phyloP scores from a whole-genome alignment of 2,797 vertebrate genomes.

The Peromyscus eremicus region DNA sequence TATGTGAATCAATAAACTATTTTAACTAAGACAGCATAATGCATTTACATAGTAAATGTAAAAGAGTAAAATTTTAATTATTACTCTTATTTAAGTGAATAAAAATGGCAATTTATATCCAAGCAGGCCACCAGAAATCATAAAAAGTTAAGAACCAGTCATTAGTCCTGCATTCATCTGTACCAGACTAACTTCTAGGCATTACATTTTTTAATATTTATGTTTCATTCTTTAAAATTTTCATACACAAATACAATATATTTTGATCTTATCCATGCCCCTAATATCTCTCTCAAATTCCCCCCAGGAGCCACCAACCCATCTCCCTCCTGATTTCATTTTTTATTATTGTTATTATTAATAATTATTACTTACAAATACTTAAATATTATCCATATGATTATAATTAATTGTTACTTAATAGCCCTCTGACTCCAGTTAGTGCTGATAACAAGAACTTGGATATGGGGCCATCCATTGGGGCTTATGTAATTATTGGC shows the following conservation, averaged over 20 bases:
- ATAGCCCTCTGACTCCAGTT: not conserved
- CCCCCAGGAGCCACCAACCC: not conserved
- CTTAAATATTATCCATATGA: not conserved
- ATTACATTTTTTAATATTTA: conserved; percentile 6
- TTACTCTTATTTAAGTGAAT: not conserved
- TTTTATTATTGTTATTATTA: not conserved
- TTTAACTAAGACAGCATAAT: not conserved
- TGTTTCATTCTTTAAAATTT: not conserved
- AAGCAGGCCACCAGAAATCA: not conserved
- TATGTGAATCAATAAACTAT: not conserved
- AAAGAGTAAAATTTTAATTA: not conserved
- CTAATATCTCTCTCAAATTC: not conserved
- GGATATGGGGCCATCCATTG: not conserved
- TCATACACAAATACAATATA: not conserved
- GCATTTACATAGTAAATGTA: not conserved
- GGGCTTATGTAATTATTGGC: not conserved
- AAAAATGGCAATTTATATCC: not conserved
- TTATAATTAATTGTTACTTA: not conserved
- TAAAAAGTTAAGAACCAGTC: not conserved
- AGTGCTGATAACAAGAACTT: not conserved
- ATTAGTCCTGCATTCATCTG: not conserved
- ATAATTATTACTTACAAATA: not conserved
- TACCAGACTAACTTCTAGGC: not conserved
- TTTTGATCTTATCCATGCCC: not conserved
- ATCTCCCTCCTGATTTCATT: not conserved